These are phyloP conservation scores for Bostrychus sinensis DNA, from an alignment of 2,113 vertebrate species.

Conservation along the genomic window DNA sequence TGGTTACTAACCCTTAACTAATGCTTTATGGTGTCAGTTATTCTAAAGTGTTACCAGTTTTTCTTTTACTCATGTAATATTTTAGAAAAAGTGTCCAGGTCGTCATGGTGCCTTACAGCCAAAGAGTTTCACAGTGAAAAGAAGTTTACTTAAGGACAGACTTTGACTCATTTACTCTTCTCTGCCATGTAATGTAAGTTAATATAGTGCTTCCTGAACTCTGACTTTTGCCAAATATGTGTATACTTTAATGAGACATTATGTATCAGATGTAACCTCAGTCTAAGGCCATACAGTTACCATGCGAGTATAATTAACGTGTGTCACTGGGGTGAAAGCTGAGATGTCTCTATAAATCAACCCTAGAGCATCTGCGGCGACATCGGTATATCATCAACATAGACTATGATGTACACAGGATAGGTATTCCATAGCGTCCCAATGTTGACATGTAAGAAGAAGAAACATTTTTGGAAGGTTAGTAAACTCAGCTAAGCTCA, in stretches of 20 bases:
- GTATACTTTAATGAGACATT: neutral
- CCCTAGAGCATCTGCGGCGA: neutral
- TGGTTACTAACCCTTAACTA: no score
- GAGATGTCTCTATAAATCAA: constrained; percentile 2
- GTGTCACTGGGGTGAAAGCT: constrained; percentile 1
- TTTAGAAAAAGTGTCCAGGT: no score
- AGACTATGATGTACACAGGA: neutral
- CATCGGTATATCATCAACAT: neutral
- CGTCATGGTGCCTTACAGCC: no score
- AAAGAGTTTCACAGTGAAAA: no score
- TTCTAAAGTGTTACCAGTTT: no score
- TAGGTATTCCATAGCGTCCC: neutral
- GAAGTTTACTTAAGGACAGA: no score
- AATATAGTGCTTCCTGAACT: no score
- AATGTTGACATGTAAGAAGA: neutral
- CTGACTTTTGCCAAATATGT: no score
- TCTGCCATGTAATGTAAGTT: no score
- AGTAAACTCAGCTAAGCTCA: neutral
- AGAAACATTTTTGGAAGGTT: neutral
- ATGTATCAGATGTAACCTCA: neutral
- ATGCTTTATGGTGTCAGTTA: no score
- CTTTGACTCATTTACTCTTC: no score
- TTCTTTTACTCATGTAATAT: no score
- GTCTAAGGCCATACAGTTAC: neutral
- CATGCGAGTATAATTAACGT: constrained; percentile 7